Percentiles rank a stretch among this genome's conserved stretches.
Evolutionary conservation across 2,888 invertebrate genomes (phyloP).

Genomic region (Aporophyla lueneburgensis): DNA sequence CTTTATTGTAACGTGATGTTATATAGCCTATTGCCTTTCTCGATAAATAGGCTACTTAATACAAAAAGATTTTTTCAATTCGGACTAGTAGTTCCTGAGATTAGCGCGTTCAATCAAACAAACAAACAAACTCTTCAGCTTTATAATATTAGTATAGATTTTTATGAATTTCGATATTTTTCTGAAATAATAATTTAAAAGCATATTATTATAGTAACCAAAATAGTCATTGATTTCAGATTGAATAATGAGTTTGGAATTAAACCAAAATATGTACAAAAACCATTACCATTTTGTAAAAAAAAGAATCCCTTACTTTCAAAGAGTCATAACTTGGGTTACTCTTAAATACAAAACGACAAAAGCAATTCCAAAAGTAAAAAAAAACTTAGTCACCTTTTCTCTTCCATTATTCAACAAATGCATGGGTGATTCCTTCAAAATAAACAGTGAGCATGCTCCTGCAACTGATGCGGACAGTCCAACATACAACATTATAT

Average conservation of each 20-base stretch:
- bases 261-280: not conserved
- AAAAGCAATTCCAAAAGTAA: not conserved
- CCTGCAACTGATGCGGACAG: conserved; percentile 31
- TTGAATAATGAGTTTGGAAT: not conserved
- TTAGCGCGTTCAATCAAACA: too few relatives aligned
- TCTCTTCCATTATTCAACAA: conserved; percentile 52
- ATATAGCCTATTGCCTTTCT: too few relatives aligned
- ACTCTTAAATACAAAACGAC: not conserved
- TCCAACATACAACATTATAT: conserved; percentile 58
- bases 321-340: not conserved
- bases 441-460: conserved; percentile 15
- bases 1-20: too few relatives aligned
- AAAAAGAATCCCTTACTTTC: not conserved
- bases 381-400: conserved; percentile 39
- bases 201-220: not conserved
- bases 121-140: too few relatives aligned
- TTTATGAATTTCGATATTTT: not conserved
- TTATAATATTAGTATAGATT: too few relatives aligned
- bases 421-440: conserved; percentile 59
- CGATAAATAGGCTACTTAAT: too few relatives aligned
- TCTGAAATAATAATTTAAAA: not conserved
- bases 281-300: too few relatives aligned
- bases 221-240: not conserved
- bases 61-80: too few relatives aligned
- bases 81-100: too few relatives aligned